A percentile compares a stretch with the other conserved stretches of the same genome.
Conservation (phyloP, 2,797 vertebrate genomes). For the Epinephelus awoara region DNA sequence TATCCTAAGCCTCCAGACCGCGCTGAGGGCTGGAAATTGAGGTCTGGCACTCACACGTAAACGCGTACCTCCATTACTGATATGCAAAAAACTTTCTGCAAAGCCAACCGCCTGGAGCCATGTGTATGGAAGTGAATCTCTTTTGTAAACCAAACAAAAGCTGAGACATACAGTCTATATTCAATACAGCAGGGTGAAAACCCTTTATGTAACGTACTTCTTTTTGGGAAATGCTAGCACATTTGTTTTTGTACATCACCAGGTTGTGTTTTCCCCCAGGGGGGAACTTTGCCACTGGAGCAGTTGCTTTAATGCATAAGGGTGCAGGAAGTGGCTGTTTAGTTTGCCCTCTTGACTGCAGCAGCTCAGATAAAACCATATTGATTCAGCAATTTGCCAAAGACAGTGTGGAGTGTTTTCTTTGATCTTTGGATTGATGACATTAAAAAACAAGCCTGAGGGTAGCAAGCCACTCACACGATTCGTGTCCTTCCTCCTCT, state of each 20-base stretch:
- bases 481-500: neutral
- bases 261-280: neutral
- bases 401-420: neutral
- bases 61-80: slow-evolving; percentile 30
- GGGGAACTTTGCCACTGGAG: neutral
- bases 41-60: slow-evolving; percentile 41
- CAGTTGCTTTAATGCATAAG: slow-evolving; percentile 1
- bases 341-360: slow-evolving; percentile 9
- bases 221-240: neutral
- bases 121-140: slow-evolving; percentile 30
- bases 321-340: neutral
- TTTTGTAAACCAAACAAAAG: slow-evolving; percentile 44
- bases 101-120: slow-evolving; percentile 17
- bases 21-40: slow-evolving; percentile 31
- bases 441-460: neutral
- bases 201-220: slow-evolving; percentile 9
- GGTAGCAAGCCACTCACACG: neutral
- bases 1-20: slow-evolving; percentile 42
- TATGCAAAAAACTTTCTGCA: neutral
- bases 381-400: slow-evolving; percentile 16
- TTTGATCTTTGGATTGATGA: slow-evolving; percentile 5
- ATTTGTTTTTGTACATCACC: slow-evolving; percentile 4
- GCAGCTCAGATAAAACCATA: neutral
- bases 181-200: slow-evolving; percentile 11
- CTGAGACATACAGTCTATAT: slow-evolving; percentile 5